Evolutionary conservation across 2,888 invertebrate genomes (phyloP).

Genomic region (Drosophila borborema): DNA sequence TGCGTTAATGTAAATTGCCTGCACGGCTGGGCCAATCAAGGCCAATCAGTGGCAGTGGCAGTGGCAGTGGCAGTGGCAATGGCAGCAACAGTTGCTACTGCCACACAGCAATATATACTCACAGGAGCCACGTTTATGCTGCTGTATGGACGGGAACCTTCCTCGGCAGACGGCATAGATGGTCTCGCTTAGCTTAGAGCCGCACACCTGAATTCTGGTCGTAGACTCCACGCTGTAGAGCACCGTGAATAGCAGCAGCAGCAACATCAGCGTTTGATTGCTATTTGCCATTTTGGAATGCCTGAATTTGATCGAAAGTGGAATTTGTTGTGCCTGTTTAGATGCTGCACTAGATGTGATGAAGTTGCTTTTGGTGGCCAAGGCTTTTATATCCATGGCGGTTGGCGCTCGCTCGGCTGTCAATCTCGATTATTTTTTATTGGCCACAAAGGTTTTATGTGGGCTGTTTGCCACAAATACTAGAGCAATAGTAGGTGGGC

Average conservation of each 20-base stretch:
- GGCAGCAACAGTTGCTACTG: constrained; percentile 1
- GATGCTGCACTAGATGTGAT: constrained; percentile 59
- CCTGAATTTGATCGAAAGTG: constrained; percentile 2
- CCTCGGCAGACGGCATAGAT: constrained; percentile 37
- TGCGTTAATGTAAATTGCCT: constrained; percentile 10
- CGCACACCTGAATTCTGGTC: constrained; percentile 38
- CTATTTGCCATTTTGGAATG: constrained; percentile 24
- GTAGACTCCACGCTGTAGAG: constrained; percentile 8
- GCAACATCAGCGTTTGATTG: constrained; percentile 21
- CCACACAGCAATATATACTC: constrained; percentile 28
- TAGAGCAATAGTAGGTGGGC: neutral
- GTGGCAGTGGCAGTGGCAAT: neutral
- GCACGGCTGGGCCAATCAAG: constrained; percentile 5
- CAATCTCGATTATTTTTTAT: constrained; percentile 51
- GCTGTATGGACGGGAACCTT: constrained; percentile 12
- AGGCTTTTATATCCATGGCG: constrained; percentile 59
- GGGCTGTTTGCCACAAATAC: constrained; percentile 11
- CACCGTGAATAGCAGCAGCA: constrained; percentile 39
- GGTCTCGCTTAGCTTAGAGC: constrained; percentile 25
- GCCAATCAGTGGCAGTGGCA: neutral
- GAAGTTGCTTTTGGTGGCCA: constrained; percentile 18
- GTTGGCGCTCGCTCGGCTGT: constrained; percentile 32
- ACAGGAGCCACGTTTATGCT: constrained; percentile 45
- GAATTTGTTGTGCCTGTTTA: constrained; percentile 35
- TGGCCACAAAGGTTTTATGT: constrained; percentile 26